Conservation (phyloP, 2,888 invertebrate genomes). For the Temnothorax unifasciatus region DNA sequence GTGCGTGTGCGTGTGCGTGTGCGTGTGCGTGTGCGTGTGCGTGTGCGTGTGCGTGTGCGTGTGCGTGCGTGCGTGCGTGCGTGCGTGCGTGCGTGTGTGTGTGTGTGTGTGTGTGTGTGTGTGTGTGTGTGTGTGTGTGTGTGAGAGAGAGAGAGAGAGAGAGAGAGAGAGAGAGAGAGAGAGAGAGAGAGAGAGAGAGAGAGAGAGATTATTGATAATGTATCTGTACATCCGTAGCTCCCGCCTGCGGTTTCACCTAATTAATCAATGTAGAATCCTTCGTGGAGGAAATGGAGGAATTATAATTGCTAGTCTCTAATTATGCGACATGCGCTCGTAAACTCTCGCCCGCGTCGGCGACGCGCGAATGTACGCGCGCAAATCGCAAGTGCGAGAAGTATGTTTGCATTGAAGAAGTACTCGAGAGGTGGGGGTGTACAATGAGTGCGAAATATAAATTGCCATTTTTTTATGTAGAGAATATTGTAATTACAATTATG, state of each 20-base stretch:
- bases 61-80: no score
- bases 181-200: background rate
- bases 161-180: background rate
- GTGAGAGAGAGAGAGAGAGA: background rate
- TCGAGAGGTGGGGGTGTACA: conserved; percentile 33
- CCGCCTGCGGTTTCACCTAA: conserved; percentile 73
- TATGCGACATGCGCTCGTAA: conserved; percentile 69
- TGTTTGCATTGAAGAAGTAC: conserved; percentile 54
- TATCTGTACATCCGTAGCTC: conserved; percentile 56
- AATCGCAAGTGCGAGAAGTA: conserved; percentile 32
- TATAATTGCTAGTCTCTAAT: conserved; percentile 82
- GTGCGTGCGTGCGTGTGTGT: no score
- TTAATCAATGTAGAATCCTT: conserved; percentile 71
- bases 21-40: no score
- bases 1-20: no score
- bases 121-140: no score
- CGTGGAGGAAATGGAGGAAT: conserved; percentile 76
- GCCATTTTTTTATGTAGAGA: conserved; percentile 51
- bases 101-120: no score
- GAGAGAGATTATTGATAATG: conserved; percentile 75
- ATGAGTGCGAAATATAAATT: conserved; percentile 46
- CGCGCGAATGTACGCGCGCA: conserved; percentile 42
- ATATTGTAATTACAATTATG: conserved; percentile 49
- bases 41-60: no score
- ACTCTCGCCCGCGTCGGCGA: conserved; percentile 51